A percentile compares a stretch with the other conserved stretches of the same genome.
Conservation (phyloP, 2,888 invertebrate genomes). For the Ectemnius cavifrons region DNA sequence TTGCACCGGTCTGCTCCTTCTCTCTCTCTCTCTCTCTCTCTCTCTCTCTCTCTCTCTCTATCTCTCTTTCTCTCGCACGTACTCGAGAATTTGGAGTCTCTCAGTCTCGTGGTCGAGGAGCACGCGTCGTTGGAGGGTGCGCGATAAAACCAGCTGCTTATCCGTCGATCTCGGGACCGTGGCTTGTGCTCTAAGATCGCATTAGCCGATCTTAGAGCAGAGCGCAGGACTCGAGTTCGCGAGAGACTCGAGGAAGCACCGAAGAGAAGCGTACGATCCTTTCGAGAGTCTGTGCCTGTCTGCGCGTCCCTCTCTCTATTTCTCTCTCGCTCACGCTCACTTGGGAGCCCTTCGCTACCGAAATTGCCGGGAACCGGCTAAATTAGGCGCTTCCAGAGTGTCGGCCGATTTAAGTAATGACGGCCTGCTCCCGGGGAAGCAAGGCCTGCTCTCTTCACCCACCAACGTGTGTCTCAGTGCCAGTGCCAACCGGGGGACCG, state of each 20-base stretch:
- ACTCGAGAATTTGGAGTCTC: too few relatives aligned
- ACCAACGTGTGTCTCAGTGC: too few relatives aligned
- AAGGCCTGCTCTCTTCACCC: not conserved
- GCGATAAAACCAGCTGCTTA: constrained; percentile 64
- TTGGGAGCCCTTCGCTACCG: constrained; percentile 40
- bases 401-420: constrained; percentile 19
- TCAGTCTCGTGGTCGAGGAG: too few relatives aligned
- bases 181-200: constrained; percentile 58
- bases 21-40: constrained; percentile 17
- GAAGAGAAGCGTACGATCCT: constrained; percentile 9
- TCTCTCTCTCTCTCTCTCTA: too few relatives aligned
- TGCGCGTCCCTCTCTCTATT: not conserved
- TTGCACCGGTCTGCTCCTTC: not conserved
- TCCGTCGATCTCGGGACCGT: constrained; percentile 58
- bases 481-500: too few relatives aligned
- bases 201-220: constrained; percentile 60
- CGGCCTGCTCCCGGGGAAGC: not conserved
- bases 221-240: constrained; percentile 48
- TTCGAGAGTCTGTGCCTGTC: not conserved
- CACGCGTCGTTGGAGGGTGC: constrained; percentile 27
- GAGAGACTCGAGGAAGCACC: constrained; percentile 29
- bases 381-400: not conserved
- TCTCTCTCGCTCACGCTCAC: not conserved
- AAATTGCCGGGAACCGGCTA: constrained; percentile 38
- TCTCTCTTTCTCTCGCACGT: constrained; percentile 6